phyloP scores from a whole-genome alignment of 2,888 invertebrate species.

The Candidula unifasciata region DNA sequence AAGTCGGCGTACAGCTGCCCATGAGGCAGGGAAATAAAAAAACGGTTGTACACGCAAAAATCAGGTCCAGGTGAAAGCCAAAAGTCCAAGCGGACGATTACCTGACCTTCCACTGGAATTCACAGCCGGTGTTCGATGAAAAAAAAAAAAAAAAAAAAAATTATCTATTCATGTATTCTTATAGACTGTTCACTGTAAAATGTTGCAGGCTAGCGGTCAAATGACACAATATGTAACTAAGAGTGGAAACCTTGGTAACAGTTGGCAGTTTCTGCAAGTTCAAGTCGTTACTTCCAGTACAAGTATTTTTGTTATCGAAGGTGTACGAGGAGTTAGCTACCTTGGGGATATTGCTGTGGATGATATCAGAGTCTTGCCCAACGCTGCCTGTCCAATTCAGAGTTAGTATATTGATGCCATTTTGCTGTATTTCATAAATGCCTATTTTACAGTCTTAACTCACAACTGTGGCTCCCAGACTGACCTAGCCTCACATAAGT shows the following conservation, averaged over 20 bases:
- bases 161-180: no score
- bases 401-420: constrained; percentile 48
- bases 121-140: no score
- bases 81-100: no score
- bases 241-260: constrained; percentile 71
- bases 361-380: constrained; percentile 62
- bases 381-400: constrained; percentile 58
- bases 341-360: constrained; percentile 74
- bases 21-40: no score
- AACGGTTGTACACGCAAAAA: no score
- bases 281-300: constrained; percentile 56
- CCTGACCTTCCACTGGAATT: no score
- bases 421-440: neutral
- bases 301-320: constrained; percentile 68
- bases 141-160: no score
- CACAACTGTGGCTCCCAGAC: no score
- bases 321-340: constrained; percentile 63
- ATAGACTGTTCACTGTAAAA: neutral
- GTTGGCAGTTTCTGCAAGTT: constrained; percentile 69
- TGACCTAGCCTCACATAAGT: no score
- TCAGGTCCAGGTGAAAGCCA: no score
- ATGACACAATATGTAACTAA: constrained; percentile 58
- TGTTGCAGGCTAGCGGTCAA: constrained; percentile 41
- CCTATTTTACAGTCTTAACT: no score
- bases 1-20: no score